Percentiles rank a stretch among this genome's conserved stretches.
These are phyloP conservation scores for Hylomyscus alleni DNA, from an alignment of 2,797 vertebrate genomes.

Conservation along the genomic window DNA sequence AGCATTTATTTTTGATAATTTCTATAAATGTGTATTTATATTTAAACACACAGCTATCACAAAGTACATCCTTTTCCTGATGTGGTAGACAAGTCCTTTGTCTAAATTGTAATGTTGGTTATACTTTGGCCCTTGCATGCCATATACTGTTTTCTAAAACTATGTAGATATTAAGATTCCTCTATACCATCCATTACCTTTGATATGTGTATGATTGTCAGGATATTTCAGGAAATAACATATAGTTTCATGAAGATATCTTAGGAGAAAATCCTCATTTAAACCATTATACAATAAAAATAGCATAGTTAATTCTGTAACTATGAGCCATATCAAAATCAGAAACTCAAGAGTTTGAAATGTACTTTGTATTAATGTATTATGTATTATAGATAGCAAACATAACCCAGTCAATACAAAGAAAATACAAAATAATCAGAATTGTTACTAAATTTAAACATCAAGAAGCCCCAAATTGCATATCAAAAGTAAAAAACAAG, in stretches of 20 bases:
- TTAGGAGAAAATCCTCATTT: neutral
- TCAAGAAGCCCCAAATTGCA: neutral
- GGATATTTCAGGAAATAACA: neutral
- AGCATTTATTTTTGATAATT: slow-evolving; percentile 67
- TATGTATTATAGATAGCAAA: neutral
- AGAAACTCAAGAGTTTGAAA: neutral
- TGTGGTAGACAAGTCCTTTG: neutral
- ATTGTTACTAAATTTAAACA: neutral
- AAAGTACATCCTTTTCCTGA: slow-evolving; percentile 31
- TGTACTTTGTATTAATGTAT: neutral
- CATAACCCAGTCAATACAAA: neutral
- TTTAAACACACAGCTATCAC: slow-evolving; percentile 59
- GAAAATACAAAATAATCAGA: neutral
- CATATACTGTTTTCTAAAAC: neutral
- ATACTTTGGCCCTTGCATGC: neutral
- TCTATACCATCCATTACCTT: neutral
- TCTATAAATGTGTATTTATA: slow-evolving; percentile 45
- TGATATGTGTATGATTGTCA: neutral
- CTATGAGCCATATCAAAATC: neutral
- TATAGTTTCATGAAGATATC: neutral
- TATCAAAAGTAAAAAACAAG: neutral
- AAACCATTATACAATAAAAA: neutral
- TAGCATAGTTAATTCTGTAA: neutral
- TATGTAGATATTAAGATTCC: neutral
- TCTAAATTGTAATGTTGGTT: neutral